Conservation (phyloP, 64 coral and sea anemone species). For the Montipora foliosa region DNA sequence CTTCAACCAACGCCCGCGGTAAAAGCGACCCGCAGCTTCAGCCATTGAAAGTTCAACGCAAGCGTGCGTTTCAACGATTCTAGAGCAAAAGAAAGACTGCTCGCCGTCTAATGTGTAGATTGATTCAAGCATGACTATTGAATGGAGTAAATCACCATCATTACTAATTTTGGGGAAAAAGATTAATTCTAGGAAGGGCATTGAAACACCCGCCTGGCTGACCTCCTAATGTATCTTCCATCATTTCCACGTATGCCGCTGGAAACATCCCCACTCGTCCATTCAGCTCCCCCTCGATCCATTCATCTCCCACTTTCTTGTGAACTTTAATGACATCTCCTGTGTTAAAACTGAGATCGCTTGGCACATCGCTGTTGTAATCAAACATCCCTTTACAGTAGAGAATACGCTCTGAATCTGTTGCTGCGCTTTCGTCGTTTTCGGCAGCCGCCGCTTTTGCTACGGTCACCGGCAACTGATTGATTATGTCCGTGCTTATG, state of each 20-base stretch:
- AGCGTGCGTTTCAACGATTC: too few relatives aligned
- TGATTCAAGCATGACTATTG: too few relatives aligned
- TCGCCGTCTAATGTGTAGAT: too few relatives aligned
- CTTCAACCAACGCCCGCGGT: too few relatives aligned
- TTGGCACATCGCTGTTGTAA: slow-evolving; percentile 64
- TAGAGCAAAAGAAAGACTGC: too few relatives aligned
- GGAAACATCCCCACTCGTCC: slow-evolving; percentile 92
- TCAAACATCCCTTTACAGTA: slow-evolving; percentile 79
- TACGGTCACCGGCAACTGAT: slow-evolving; percentile 19
- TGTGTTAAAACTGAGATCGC: slow-evolving; percentile 75
- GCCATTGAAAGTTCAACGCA: too few relatives aligned
- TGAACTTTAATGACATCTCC: slow-evolving; percentile 80
- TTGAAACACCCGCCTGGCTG: neutral
- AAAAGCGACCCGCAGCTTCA: too few relatives aligned
- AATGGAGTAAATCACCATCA: too few relatives aligned
- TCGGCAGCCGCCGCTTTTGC: neutral
- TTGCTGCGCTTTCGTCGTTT: neutral
- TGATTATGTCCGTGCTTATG: slow-evolving; percentile 35
- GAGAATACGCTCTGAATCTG: neutral
- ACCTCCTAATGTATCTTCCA: slow-evolving; percentile 36
- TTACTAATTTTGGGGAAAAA: too few relatives aligned
- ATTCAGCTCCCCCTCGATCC: slow-evolving; percentile 85
- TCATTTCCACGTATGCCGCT: slow-evolving; percentile 78
- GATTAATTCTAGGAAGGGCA: too few relatives aligned
- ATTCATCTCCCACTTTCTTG: slow-evolving; percentile 83